Evolutionary conservation across 2,797 vertebrate species (phyloP), one percentile per base, ranked within the genome.

Genomic region (Geotrypetes seraphini): DNA sequence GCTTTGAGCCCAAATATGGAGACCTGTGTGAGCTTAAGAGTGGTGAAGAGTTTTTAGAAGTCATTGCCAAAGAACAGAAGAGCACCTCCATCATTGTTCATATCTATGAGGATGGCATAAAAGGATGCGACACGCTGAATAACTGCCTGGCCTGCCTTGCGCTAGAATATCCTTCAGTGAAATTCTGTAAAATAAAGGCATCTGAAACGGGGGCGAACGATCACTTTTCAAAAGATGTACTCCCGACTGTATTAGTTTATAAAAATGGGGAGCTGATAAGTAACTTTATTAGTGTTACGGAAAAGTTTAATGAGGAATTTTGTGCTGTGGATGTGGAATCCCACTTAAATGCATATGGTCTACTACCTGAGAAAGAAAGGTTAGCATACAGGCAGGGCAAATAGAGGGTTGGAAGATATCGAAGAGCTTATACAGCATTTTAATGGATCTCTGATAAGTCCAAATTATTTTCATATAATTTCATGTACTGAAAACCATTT

Each of bases 161-260:
- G 0, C 50, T 68, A 0, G 90, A 97, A 55, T 95, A 96, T 26
- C 74, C 90, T 26, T 82, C 73, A 0, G 89, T 96, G 4, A 97
- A 89, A 66, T 99, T 99, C 67, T 99, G 96, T 82, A 88, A 88
- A 71, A 94, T 99, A 48, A 87, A 84, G 33, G 87, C 93, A 5
- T 83, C 84, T 1, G 36, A 82, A 10, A 92, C 91, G 0, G 95
- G 94, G 0, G 92, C 94, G 1, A 70, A 79, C 0, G 92, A 99
- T 23, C 87, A 88, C 36, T 99, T 99, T 69, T 88, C 91, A 0
- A 75, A 75, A 2, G 76, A 89, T 1, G 86, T 96, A 12, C 84
- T 99, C 26, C 96, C 96, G 3, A 86, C 91, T 0, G 44, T 99
- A 30, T 76, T 99, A 2, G 84, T 97, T 24, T 99, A 99, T 65